These are phyloP conservation scores for Pogonocichla stellata DNA, from an alignment of 2,113 vertebrate species.

Conservation along the genomic window DNA sequence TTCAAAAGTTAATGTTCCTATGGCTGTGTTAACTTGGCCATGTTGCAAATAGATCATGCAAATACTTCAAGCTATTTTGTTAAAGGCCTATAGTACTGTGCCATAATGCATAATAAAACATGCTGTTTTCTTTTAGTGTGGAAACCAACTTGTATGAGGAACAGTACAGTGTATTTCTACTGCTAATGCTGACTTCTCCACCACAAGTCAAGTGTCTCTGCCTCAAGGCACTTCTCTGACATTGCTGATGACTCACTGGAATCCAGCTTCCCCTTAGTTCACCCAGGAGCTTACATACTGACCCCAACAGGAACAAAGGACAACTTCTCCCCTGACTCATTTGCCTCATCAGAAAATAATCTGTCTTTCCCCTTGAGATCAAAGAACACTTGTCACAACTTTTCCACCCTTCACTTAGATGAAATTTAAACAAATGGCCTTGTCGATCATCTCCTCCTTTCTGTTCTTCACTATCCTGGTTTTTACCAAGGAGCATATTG, in stretches of 20 bases:
- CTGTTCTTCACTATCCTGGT: not conserved
- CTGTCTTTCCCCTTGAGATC: not conserved
- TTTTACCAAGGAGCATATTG: not conserved
- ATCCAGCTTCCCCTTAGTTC: not conserved
- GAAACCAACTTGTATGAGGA: not conserved
- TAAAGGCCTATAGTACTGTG: constrained; percentile 8
- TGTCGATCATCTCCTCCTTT: not conserved
- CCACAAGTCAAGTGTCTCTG: not conserved
- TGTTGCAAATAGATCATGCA: constrained; percentile 50
- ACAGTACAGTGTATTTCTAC: not conserved
- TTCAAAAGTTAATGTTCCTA: constrained; percentile 67
- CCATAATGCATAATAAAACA: constrained; percentile 34
- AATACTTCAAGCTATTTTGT: constrained; percentile 53
- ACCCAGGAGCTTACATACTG: not conserved
- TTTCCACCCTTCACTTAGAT: not conserved
- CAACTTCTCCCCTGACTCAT: not conserved
- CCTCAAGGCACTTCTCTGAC: not conserved
- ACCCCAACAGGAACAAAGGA: not conserved
- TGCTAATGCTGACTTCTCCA: not conserved
- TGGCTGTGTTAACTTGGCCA: constrained; percentile 58
- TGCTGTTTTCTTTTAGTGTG: constrained; percentile 14
- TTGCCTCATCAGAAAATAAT: not conserved
- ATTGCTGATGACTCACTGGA: not conserved
- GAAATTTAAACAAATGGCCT: constrained; percentile 6
- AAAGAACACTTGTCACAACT: not conserved